Percentiles rank a stretch among this genome's conserved stretches.
These are phyloP conservation scores for Dromius quadrimaculatus DNA, from an alignment of 2,888 invertebrate genomes.

Conservation along the genomic window DNA sequence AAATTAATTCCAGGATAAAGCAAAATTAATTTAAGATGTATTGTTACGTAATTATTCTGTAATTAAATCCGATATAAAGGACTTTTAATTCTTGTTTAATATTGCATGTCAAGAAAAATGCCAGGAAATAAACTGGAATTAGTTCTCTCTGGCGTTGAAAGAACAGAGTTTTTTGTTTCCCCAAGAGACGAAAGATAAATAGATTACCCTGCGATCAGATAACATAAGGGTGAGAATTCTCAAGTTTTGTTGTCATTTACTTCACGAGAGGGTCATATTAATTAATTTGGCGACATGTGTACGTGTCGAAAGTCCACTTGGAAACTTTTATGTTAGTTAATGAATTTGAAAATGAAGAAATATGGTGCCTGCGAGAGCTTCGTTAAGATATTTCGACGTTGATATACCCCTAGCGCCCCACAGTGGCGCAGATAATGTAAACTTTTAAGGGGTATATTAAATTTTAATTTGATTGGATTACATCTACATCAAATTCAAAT, in stretches of 20 bases:
- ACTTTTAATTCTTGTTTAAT: slow-evolving; percentile 13
- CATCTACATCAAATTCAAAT: no score
- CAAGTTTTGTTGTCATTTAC: slow-evolving; percentile 4
- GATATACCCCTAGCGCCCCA: no score
- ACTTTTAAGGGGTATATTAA: no score
- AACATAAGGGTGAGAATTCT: neutral
- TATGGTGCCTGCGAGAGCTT: slow-evolving; percentile 9
- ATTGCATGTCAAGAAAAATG: slow-evolving; percentile 8
- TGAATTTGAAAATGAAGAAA: slow-evolving; percentile 45
- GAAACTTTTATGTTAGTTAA: slow-evolving; percentile 32
- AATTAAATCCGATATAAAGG: slow-evolving; percentile 15
- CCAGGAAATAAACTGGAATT: neutral
- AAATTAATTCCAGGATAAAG: neutral
- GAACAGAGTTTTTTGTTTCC: slow-evolving; percentile 13
- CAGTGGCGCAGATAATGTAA: no score
- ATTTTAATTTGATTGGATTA: no score
- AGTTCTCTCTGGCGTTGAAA: neutral
- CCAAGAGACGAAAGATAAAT: slow-evolving; percentile 7
- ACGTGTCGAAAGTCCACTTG: slow-evolving; percentile 28
- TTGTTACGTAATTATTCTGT: slow-evolving; percentile 1
- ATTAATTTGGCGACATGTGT: slow-evolving; percentile 21
- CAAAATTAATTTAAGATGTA: slow-evolving; percentile 5
- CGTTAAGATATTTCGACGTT: slow-evolving; percentile 20
- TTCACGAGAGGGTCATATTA: slow-evolving; percentile 12
- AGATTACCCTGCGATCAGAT: slow-evolving; percentile 17